Conservation (phyloP, 2,888 invertebrate species). For the Pammene fasciana region DNA sequence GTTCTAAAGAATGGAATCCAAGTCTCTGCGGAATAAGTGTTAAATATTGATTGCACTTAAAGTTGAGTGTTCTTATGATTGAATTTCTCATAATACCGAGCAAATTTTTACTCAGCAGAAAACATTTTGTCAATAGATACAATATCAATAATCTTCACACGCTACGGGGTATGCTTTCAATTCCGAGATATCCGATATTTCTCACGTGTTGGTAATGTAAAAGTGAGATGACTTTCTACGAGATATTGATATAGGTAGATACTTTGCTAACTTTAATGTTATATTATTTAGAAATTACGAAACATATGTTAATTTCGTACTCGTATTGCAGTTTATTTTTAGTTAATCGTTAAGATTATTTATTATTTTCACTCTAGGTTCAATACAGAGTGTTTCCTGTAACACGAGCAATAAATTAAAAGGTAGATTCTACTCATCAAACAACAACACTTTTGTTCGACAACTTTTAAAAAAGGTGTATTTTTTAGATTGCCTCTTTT, state of each 20-base stretch:
- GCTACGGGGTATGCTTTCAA: conserved; percentile 52
- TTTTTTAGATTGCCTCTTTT: no score
- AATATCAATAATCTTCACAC: conserved; percentile 67
- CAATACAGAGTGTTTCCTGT: no score
- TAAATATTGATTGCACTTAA: conserved; percentile 3
- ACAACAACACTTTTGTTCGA: no score
- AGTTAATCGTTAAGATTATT: no score
- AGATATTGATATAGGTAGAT: neutral
- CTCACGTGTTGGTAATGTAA: conserved; percentile 57
- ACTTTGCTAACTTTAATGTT: neutral
- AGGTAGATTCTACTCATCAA: no score
- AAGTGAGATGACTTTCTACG: conserved; percentile 35
- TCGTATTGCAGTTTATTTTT: no score
- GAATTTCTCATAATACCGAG: conserved; percentile 26
- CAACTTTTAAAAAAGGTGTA: no score
- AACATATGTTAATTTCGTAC: neutral
- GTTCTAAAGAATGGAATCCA: conserved; percentile 52
- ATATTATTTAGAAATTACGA: neutral
- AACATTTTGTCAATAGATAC: conserved; percentile 53
- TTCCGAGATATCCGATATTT: conserved; percentile 57
- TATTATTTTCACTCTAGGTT: no score
- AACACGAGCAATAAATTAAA: no score
- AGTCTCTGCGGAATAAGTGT: conserved; percentile 41
- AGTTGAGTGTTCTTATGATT: conserved; percentile 12
- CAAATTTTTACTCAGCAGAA: conserved; percentile 50